Evolutionary conservation across 2,113 vertebrate genomes (phyloP).

Genomic region (Oplegnathus fasciatus): DNA sequence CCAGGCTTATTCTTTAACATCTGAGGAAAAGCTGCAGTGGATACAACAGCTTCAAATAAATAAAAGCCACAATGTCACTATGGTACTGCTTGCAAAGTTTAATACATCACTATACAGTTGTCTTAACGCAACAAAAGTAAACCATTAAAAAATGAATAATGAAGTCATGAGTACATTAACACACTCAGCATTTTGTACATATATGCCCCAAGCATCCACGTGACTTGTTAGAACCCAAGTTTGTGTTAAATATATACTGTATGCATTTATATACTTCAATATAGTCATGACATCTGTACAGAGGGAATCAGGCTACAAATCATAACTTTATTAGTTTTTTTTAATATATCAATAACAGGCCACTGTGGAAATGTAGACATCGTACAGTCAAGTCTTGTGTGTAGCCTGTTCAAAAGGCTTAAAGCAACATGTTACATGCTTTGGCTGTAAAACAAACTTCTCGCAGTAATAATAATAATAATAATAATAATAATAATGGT

Average conservation of each 20-base stretch:
- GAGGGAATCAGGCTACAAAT: slow-evolving; percentile 89
- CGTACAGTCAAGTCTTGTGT: slow-evolving; percentile 87
- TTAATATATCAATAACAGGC: slow-evolving; percentile 85
- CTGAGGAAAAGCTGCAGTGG: not conserved
- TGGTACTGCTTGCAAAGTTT: slow-evolving; percentile 84
- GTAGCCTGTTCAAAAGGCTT: slow-evolving; percentile 89
- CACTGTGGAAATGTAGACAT: slow-evolving; percentile 87
- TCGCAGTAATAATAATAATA: slow-evolving; percentile 74
- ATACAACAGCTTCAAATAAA: slow-evolving; percentile 24
- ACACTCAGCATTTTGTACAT: slow-evolving; percentile 92
- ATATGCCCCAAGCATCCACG: slow-evolving; percentile 89
- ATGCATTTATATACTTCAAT: slow-evolving; percentile 77
- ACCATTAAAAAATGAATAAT: slow-evolving; percentile 81
- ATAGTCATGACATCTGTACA: slow-evolving; percentile 86
- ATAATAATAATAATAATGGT: slow-evolving; percentile 61
- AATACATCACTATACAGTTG: slow-evolving; percentile 83
- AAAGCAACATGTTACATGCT: slow-evolving; percentile 95
- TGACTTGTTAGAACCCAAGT: slow-evolving; percentile 84
- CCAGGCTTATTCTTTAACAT: not conserved
- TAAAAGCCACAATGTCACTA: slow-evolving; percentile 43
- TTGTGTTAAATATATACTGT: slow-evolving; percentile 82
- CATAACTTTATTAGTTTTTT: slow-evolving; percentile 78
- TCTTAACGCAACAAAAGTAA: slow-evolving; percentile 80
- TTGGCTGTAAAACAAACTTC: slow-evolving; percentile 89
- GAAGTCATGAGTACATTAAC: slow-evolving; percentile 76